Percentiles rank a stretch among this genome's conserved stretches.
These are phyloP conservation scores for Corythaeola cristata DNA, from an alignment of 2,113 vertebrate genomes.

Conservation along the genomic window DNA sequence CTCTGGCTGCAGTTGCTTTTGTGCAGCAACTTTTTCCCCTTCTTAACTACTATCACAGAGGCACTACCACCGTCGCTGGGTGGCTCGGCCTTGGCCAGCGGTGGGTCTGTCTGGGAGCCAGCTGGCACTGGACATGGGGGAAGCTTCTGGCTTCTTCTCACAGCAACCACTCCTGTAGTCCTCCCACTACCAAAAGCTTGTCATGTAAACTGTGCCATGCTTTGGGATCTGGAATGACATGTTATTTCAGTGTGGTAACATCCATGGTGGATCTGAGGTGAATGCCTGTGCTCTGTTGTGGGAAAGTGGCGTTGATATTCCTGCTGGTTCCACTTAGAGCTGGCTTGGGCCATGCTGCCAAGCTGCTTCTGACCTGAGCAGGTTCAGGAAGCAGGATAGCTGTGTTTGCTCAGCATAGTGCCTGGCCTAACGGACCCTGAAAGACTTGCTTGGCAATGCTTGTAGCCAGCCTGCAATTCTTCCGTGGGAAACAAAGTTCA, in stretches of 20 bases:
- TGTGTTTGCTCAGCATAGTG: not conserved
- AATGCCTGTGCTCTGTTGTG: not conserved
- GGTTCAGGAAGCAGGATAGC: not conserved
- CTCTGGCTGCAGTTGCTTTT: no score
- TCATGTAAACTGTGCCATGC: not conserved
- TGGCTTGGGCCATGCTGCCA: not conserved
- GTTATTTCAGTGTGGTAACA: not conserved
- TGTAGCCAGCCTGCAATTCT: not conserved
- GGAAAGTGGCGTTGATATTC: accelerated
- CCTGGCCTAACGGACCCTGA: not conserved
- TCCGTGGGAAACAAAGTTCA: not conserved
- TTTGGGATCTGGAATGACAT: not conserved
- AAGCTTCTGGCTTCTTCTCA: not conserved
- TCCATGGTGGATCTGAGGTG: not conserved
- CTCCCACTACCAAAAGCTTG: not conserved
- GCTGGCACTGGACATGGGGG: accelerated
- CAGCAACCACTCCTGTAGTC: not conserved
- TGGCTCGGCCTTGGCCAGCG: not conserved
- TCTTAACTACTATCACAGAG: not conserved
- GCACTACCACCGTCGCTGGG: accelerated
- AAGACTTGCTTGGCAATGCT: not conserved
- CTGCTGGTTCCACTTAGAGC: not conserved
- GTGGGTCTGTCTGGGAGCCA: accelerated
- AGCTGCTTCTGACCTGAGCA: not conserved
- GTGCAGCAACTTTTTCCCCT: not conserved